Evolutionary conservation across 1,140 invertebrate genomes (phyloP).

Genomic region (Drosophila burlai): DNA sequence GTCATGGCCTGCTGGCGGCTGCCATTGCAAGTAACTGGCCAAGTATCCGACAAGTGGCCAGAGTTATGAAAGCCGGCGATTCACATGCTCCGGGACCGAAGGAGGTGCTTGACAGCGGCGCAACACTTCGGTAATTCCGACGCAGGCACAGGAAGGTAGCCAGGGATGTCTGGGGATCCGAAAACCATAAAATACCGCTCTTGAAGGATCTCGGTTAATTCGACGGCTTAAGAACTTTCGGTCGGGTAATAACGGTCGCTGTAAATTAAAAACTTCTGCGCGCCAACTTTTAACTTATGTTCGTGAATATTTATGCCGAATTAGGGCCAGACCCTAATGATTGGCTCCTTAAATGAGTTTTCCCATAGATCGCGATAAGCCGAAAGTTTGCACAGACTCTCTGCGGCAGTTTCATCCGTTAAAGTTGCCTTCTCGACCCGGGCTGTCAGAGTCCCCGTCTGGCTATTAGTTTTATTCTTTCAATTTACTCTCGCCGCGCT

Average conservation of each 20-base stretch:
- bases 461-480: slow-evolving; percentile 65
- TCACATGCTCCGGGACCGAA: slow-evolving; percentile 6
- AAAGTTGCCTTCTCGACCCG: slow-evolving; percentile 24
- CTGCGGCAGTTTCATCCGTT: slow-evolving; percentile 31
- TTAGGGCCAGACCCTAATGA: slow-evolving; percentile 25
- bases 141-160: background rate
- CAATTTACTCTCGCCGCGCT: slow-evolving; percentile 42
- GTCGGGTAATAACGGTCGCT: slow-evolving; percentile 15
- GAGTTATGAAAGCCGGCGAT: slow-evolving; percentile 42
- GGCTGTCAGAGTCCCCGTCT: slow-evolving; percentile 20
- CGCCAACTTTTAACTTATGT: slow-evolving; percentile 24
- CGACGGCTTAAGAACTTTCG: slow-evolving; percentile 30
- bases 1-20: slow-evolving; percentile 35
- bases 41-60: slow-evolving; percentile 40
- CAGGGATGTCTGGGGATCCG: background rate
- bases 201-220: slow-evolving; percentile 8
- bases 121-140: background rate
- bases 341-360: slow-evolving; percentile 41
- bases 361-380: slow-evolving; percentile 48
- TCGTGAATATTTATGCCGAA: slow-evolving; percentile 27
- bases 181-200: slow-evolving; percentile 27
- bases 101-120: slow-evolving; percentile 6
- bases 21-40: slow-evolving; percentile 41
- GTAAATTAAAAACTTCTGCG: slow-evolving; percentile 30
- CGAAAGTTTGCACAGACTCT: slow-evolving; percentile 30